A percentile compares a stretch with the other conserved stretches of the same genome.
Evolutionary conservation across 2,888 invertebrate genomes (phyloP).

Genomic region (Drosophila lutescens): DNA sequence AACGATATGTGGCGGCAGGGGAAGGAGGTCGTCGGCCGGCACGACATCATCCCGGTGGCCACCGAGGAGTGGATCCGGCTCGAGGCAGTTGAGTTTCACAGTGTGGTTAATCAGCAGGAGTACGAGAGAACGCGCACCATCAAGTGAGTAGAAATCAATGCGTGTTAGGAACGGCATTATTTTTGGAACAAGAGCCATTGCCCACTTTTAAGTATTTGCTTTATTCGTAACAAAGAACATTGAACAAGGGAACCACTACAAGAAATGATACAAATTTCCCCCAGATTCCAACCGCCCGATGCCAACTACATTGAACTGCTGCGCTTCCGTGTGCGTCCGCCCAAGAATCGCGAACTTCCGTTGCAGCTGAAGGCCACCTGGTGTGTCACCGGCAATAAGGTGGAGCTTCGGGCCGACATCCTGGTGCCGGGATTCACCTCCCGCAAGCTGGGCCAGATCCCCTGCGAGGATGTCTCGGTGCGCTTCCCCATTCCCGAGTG

Average conservation of each 20-base stretch:
- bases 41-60: conserved; percentile 99
- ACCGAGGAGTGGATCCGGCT: conserved; percentile 99
- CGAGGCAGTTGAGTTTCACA: conserved; percentile 97
- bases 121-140: conserved; percentile 94
- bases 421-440: conserved; percentile 98
- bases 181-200: too few species aligned
- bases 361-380: conserved; percentile 96
- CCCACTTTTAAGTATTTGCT: too few species aligned
- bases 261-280: not conserved
- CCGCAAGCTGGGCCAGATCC: conserved; percentile 96
- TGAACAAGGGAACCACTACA: too few species aligned
- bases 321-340: conserved; percentile 97
- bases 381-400: conserved; percentile 94
- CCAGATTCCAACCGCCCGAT: conserved; percentile 97
- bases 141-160: conserved; percentile 86
- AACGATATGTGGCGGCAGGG: conserved; percentile 99
- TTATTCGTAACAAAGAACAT: too few species aligned
- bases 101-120: conserved; percentile 95
- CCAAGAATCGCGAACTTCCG: conserved; percentile 97
- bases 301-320: conserved; percentile 98
- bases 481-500: conserved; percentile 99
- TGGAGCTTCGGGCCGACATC: conserved; percentile 97
- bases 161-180: not conserved
- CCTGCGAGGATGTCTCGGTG: conserved; percentile 98
- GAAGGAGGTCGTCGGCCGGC: conserved; percentile 99